phyloP scores from a whole-genome alignment of 2,888 invertebrate genomes.

The Pyrrhia umbra region DNA sequence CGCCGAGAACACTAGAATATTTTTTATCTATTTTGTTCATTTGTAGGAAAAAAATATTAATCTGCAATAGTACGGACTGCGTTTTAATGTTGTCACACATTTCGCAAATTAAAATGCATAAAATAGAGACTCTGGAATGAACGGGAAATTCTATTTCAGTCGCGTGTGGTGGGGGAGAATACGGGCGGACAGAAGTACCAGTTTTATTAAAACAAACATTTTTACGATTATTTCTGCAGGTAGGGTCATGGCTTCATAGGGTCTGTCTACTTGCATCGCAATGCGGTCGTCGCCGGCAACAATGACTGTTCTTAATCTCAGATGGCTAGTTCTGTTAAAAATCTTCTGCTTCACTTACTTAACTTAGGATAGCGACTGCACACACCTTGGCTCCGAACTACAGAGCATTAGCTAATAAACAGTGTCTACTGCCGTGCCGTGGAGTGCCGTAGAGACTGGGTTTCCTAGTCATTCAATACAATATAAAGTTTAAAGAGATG shows the following conservation, averaged over 20 bases:
- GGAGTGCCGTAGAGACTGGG: neutral
- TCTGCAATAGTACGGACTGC: conserved; percentile 24
- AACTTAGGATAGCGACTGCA: neutral
- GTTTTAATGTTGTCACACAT: conserved; percentile 38
- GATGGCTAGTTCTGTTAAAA: neutral
- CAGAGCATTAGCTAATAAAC: neutral
- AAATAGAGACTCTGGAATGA: conserved; percentile 21
- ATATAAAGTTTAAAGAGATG: neutral
- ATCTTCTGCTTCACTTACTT: neutral
- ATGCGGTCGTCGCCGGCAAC: no score
- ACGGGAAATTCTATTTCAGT: conserved; percentile 16
- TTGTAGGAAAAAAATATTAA: conserved; percentile 48
- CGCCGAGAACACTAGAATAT: conserved; percentile 5
- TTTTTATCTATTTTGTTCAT: conserved; percentile 26
- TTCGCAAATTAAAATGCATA: conserved; percentile 47
- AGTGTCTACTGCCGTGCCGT: neutral
- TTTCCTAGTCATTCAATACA: neutral
- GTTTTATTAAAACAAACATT: neutral
- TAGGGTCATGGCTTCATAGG: no score
- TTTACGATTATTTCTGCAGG: no score
- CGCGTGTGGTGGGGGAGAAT: neutral
- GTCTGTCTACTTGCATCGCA: neutral
- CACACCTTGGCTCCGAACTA: no score
- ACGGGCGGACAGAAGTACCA: neutral
- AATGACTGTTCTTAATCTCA: neutral